Conservation (phyloP, 2,888 invertebrate genomes). For the Bellardia pandia region DNA sequence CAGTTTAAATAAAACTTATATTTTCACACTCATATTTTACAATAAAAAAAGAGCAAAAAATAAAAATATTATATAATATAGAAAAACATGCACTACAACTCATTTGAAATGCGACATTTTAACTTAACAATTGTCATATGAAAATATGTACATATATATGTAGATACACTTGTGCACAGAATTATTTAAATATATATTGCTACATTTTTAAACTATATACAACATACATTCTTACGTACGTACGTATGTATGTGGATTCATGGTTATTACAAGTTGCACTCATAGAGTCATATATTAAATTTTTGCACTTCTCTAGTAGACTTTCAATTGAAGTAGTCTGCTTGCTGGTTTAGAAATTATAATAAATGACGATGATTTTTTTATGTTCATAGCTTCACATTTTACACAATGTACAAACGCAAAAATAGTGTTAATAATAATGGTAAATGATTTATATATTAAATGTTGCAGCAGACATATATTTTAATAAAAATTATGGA, state of each 20-base stretch:
- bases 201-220: slow-evolving; percentile 11
- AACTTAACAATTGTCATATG: slow-evolving; percentile 63
- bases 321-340: slow-evolving; percentile 65
- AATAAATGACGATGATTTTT: slow-evolving; percentile 59
- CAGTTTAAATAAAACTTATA: not conserved
- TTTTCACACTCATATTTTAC: slow-evolving; percentile 5
- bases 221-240: not conserved
- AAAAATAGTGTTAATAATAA: slow-evolving; percentile 53
- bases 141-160: not conserved
- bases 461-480: slow-evolving; percentile 37
- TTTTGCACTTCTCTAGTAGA: slow-evolving; percentile 55
- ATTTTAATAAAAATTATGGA: slow-evolving; percentile 48
- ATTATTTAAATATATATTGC: slow-evolving; percentile 3
- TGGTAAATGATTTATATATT: slow-evolving; percentile 52
- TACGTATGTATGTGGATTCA: not conserved
- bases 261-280: slow-evolving; percentile 25
- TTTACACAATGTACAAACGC: slow-evolving; percentile 26
- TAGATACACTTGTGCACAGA: not conserved
- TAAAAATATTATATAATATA: not conserved
- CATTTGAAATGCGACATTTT: slow-evolving; percentile 63
- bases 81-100: slow-evolving; percentile 17
- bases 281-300: slow-evolving; percentile 51
- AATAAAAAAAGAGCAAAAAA: not conserved
- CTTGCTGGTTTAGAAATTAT: slow-evolving; percentile 68
- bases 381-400: slow-evolving; percentile 1